A percentile compares a stretch with the other conserved stretches of the same genome.
Conservation (phyloP, 2,888 invertebrate species). For the Drosophila borealis region DNA sequence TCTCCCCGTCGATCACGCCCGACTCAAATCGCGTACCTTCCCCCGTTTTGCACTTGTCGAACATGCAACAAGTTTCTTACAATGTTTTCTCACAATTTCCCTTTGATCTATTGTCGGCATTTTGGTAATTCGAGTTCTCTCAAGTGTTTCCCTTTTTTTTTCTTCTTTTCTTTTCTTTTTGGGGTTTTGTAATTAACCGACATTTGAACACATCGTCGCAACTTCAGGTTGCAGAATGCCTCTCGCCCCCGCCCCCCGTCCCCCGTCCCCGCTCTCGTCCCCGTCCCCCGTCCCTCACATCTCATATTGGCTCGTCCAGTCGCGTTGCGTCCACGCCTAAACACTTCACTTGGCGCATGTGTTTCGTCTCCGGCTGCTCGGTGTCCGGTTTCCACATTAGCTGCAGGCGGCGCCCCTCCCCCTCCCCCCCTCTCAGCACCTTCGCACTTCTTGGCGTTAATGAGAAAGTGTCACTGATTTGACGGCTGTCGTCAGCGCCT, state of each 20-base stretch:
- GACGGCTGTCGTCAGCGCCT: slow-evolving; percentile 65
- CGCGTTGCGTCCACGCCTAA: slow-evolving; percentile 59
- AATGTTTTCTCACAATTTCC: slow-evolving; percentile 6
- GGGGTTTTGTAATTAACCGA: slow-evolving; percentile 81
- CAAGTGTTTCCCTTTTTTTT: slow-evolving; percentile 43
- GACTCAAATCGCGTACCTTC: too few species aligned
- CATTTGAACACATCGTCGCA: slow-evolving; percentile 69
- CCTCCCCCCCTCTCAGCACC: slow-evolving; percentile 1
- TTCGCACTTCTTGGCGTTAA: slow-evolving; percentile 48
- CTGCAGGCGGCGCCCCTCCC: slow-evolving; percentile 57
- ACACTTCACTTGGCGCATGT: slow-evolving; percentile 66
- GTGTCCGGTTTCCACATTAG: slow-evolving; percentile 66
- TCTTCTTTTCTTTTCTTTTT: slow-evolving; percentile 15
- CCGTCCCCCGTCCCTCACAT: background rate
- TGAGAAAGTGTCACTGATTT: slow-evolving; percentile 76
- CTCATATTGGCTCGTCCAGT: slow-evolving; percentile 11
- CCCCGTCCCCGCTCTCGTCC: background rate
- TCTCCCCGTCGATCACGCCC: too few species aligned
- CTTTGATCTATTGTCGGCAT: slow-evolving; percentile 63
- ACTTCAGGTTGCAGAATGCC: slow-evolving; percentile 20
- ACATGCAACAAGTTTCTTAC: slow-evolving; percentile 59
- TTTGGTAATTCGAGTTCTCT: slow-evolving; percentile 62
- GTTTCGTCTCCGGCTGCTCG: slow-evolving; percentile 50
- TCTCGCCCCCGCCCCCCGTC: background rate
- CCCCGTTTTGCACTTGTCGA: background rate